These are phyloP conservation scores for Benthosema pterotum DNA, from an alignment of 2,797 vertebrate genomes.

Conservation along the genomic window DNA sequence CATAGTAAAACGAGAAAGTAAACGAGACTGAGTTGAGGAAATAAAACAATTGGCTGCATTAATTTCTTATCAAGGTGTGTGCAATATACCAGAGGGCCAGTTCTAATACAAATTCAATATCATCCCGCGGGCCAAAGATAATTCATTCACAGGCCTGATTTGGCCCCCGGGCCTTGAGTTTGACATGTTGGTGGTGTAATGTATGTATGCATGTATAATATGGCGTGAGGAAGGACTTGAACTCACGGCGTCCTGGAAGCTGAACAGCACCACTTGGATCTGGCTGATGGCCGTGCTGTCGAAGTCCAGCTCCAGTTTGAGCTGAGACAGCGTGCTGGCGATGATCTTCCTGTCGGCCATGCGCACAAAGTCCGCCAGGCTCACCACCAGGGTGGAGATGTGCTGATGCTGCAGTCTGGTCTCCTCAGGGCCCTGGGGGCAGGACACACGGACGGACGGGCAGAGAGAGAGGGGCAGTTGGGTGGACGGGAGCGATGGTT, in stretches of 20 bases:
- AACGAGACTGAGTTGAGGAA: no score
- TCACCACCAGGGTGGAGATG: slow-evolving; percentile 89
- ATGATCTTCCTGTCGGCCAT: slow-evolving; percentile 97
- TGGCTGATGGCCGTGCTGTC: slow-evolving; percentile 97
- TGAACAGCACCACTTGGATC: slow-evolving; percentile 94
- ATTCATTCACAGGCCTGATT: no score
- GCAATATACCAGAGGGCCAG: no score
- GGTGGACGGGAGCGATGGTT: slow-evolving; percentile 1
- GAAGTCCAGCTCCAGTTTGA: slow-evolving; percentile 96
- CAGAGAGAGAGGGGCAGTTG: neutral
- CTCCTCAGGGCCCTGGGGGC: slow-evolving; percentile 87
- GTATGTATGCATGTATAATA: no score
- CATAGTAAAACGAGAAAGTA: no score
- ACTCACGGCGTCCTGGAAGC: slow-evolving; percentile 98
- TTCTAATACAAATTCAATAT: no score
- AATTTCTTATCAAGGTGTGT: no score
- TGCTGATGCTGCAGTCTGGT: slow-evolving; percentile 90
- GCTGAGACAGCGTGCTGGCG: slow-evolving; percentile 89
- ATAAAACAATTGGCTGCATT: no score
- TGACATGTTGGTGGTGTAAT: no score
- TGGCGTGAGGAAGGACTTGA: neutral
- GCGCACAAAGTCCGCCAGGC: slow-evolving; percentile 92
- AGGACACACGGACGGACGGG: neutral
- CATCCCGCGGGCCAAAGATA: no score
- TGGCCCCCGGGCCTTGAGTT: no score